Base-by-base conservation (phyloP, 1,140 invertebrate species). In the Drosophila nebulosa region DNA sequence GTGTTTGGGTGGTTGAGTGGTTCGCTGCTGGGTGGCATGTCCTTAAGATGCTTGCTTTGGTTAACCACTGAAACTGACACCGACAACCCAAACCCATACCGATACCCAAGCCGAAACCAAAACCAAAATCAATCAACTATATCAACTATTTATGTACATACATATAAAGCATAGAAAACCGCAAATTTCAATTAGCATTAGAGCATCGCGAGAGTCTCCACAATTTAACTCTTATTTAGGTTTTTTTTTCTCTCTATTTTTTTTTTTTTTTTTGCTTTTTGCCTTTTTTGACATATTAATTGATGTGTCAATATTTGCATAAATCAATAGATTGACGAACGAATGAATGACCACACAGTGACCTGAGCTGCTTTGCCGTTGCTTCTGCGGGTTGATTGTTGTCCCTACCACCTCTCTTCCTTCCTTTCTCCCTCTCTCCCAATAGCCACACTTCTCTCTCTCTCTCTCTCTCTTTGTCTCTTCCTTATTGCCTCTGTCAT, bases 141-240 rank as follows among this genome's bases (percentile, higher is more conserved):
- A 55, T 53, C 51, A 53, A 53, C 51, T 53, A 30, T 24, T 22
- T 10, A 21, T 22, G 42, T n/a, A 50, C 27, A 27, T 27, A 14
- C 7, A 14, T 24, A 27, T 10, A 27, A 12, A 12, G 14, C 12
- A 55, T 9, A 16, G 27, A 55, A 55, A 55, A 69, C 70, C 74
- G 22, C 69, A 76, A 75, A 73, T 73, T 76, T 76, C 74, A 73
- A 77, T 74, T 65, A 73, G 51, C 35, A 67, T 63, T 55, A 67
- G 71, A 69, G 46, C 26, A 21, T 12, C 10, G 18, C 26, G 14
- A 60, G 50, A n/a, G 10, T 26, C 55, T 52, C 59, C 32, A 46
- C 14, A 14, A 46, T 9, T 57, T 21, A 30, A 14, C 39, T 42
- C 21, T 39, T 58, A n/a, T 39, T 14, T 39, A 39, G 9, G 30